Base-by-base conservation (phyloP, 2,113 vertebrate species). In the Suricata suricatta region DNA sequence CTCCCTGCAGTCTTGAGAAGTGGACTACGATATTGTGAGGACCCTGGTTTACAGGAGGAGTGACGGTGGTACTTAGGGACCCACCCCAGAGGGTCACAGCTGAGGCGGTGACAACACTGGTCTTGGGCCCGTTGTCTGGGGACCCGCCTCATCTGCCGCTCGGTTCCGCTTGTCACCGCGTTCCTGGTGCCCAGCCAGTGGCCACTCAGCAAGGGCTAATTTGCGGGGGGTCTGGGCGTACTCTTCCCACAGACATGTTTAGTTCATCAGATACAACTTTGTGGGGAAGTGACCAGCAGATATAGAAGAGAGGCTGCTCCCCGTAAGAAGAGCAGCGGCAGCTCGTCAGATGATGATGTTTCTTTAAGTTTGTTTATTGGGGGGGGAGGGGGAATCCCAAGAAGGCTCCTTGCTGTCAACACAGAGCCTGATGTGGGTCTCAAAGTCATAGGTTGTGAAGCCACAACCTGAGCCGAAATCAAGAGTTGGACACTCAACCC, bases 31-130 rank as follows among this genome's bases (percentile, higher is more conserved):
- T 41, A 27, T 47, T 17, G 14, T 31, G 71, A 33, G 7, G 41
- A 41, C 13, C 63, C 0, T 54, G 44, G 52, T 64, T 64, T 64
- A 21, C 27, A 76, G 21, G 19, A 2, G 15, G 31, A 31, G 38
- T 29, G 5, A 6, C 76, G 29, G 35, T n/a, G 13, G 5, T 16
- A 5, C 5, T 4, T 29, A 29, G 64, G 29, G 80, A 91, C 5
- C 7, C 29, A 2, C 7, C 21, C 8, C 17, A 33, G 9, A 4
- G 7, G 8, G 63, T 9, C 8, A 9, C 7, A 54, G n/a, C n/a
- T 66, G 21, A 23, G 8, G 64, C 23, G 25, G 15, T 7, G 50
- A 41, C 27, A 72, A 44, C 23, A 10, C 12, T 16, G 19, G 9
- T 60, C 31, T 74, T 57, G 17, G 29, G 21, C n/a, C 14, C 44